phyloP scores from a whole-genome alignment of 2,888 invertebrate genomes.

The Gortyna flavago region DNA sequence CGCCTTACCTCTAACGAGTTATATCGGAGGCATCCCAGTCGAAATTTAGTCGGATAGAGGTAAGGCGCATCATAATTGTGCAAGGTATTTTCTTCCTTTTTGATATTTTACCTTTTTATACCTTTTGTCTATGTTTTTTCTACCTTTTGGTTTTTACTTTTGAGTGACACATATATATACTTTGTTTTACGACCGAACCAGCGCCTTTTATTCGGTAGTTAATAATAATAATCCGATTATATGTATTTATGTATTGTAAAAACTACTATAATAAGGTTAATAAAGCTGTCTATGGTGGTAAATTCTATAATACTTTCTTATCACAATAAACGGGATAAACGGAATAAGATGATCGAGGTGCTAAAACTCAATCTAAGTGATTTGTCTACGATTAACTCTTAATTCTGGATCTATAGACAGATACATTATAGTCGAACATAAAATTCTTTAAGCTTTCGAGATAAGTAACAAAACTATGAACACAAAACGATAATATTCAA shows the following conservation, averaged over 20 bases:
- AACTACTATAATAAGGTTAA: background rate
- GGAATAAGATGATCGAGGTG: slow-evolving; percentile 21
- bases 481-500: slow-evolving; percentile 61
- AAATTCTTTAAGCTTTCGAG: slow-evolving; percentile 50
- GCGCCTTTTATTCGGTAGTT: no score
- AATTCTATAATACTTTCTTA: background rate
- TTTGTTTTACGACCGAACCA: no score
- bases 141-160: no score
- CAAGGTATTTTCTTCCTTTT: no score
- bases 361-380: slow-evolving; percentile 38
- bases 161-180: no score
- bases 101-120: no score
- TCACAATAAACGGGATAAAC: slow-evolving; percentile 33
- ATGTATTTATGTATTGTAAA: background rate
- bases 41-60: no score
- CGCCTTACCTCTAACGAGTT: no score
- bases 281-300: background rate
- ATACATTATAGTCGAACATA: slow-evolving; percentile 50
- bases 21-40: no score
- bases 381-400: slow-evolving; percentile 47
- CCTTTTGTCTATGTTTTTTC: no score
- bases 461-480: slow-evolving; percentile 57
- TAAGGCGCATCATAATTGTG: no score
- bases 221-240: no score
- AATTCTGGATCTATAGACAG: slow-evolving; percentile 34